Base-by-base conservation (phyloP, 92 coral and sea anemone species). In the Bergia sp. region DNA sequence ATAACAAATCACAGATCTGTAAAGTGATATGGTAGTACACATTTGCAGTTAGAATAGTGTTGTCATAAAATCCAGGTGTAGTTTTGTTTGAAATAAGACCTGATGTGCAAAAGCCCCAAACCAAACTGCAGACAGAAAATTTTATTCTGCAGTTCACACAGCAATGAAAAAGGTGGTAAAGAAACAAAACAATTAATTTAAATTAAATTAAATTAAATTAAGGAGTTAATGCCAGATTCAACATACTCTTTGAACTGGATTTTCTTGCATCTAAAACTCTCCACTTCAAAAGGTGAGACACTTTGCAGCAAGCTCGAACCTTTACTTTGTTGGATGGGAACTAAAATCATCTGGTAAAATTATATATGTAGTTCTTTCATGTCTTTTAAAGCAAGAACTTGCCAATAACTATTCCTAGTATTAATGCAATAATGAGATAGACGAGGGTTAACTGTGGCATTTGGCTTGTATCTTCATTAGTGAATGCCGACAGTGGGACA, bases 331-430 rank as follows among this genome's bases (percentile, higher is more conserved):
- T 44, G 67, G 79, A 44, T 45, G 45, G 72, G 21, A 82, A 29
- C 87, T 84, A 84, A 84, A 84, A 71, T 84, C 75, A 84, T 71
- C 79, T 71, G 85, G 65, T 84, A 84, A 84, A 84, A 84, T 84
- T 71, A 45, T 71, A 84, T 80, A 66, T 36, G 20, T 61, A 43
- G 38, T 73, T 71, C 42, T 69, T 12, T 45, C 36, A 13, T 53
- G 18, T 90, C 76, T 78, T 87, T 91, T 89, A 96, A 90, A 96
- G 67, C 86, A 96, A 75, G 83, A 96, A 89, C 92, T 92, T 95
- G 61, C 99, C 99, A 53, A 96, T 80, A 82, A 96, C 80, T 76
- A 96, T 75, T 85, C 99, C 99, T 76, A 95, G 50, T 74, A 96
- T 92, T 73, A 96, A 88, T 3, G 99, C 99, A 82, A 92, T 49